Conservation (phyloP, 2,888 invertebrate species). For the Neoascia interrupta region DNA sequence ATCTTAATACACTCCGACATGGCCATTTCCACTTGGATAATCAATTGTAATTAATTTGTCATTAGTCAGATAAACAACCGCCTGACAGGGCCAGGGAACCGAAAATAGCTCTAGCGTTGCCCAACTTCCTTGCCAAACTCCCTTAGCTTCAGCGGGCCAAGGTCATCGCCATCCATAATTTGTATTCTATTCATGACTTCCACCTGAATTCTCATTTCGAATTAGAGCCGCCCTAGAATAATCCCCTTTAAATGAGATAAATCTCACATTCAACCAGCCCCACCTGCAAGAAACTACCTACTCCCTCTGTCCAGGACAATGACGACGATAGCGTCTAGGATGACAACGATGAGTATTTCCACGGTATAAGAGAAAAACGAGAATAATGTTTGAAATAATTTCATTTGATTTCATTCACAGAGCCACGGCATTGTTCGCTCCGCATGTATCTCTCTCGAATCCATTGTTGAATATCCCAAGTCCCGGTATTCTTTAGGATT, state of each 20-base stretch:
- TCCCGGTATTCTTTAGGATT: constrained; percentile 26
- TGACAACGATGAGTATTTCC: background rate
- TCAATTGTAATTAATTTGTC: constrained; percentile 67
- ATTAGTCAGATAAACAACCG: constrained; percentile 57
- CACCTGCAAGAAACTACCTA: constrained; percentile 10
- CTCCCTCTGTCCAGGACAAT: too few relatives aligned
- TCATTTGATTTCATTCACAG: constrained; percentile 47
- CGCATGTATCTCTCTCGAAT: constrained; percentile 9
- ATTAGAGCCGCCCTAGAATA: constrained; percentile 45
- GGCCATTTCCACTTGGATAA: constrained; percentile 48
- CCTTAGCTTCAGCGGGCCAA: constrained; percentile 15
- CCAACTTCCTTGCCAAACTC: constrained; percentile 12
- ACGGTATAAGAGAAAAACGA: background rate
- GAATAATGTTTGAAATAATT: constrained; percentile 46
- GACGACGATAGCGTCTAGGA: too few relatives aligned
- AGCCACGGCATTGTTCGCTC: constrained; percentile 27
- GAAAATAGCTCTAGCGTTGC: constrained; percentile 17
- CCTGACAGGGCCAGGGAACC: constrained; percentile 24
- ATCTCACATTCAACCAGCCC: constrained; percentile 37
- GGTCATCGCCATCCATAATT: constrained; percentile 63
- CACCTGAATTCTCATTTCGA: constrained; percentile 61
- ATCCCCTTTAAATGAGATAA: constrained; percentile 59
- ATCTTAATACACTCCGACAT: constrained; percentile 36
- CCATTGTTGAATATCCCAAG: constrained; percentile 19
- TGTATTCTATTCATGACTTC: constrained; percentile 64